Percentiles rank a stretch among this genome's conserved stretches.
Conservation (phyloP, 2,797 vertebrate genomes). For the Capromys pilorides region DNA sequence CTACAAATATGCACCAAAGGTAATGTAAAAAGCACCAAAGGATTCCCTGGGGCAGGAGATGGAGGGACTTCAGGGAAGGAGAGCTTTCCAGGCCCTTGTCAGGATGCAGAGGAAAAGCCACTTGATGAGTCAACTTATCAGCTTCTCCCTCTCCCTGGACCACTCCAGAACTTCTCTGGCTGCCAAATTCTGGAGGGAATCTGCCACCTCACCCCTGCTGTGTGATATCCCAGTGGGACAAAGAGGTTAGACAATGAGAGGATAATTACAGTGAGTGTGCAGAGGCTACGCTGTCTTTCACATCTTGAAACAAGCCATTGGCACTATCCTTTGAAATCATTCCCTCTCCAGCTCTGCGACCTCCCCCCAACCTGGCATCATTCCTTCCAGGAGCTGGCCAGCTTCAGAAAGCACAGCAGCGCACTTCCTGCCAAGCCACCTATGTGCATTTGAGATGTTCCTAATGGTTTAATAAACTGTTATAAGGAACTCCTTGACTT, state of each 20-base stretch:
- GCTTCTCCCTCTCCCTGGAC: conserved; percentile 57
- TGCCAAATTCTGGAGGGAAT: conserved; percentile 67
- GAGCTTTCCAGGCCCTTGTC: conserved; percentile 38
- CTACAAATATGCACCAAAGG: conserved; percentile 82
- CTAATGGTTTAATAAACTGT: conserved; percentile 87
- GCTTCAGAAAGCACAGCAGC: conserved; percentile 77
- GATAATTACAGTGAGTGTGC: background rate
- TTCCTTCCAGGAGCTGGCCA: conserved; percentile 46
- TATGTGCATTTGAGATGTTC: conserved; percentile 81
- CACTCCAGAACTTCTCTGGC: conserved; percentile 68
- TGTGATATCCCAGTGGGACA: conserved; percentile 45
- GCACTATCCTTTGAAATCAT: conserved; percentile 74
- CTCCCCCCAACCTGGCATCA: conserved; percentile 69
- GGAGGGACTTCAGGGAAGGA: background rate
- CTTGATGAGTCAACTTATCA: conserved; percentile 11
- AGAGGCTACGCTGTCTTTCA: conserved; percentile 11
- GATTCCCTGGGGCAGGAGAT: background rate
- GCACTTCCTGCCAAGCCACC: conserved; percentile 80
- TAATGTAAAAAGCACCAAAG: conserved; percentile 65
- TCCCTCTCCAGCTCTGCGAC: conserved; percentile 59
- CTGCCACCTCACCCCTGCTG: background rate
- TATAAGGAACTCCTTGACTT: conserved; percentile 83
- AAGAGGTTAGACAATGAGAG: conserved; percentile 45
- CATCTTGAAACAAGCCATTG: conserved; percentile 80
- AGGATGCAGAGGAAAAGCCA: conserved; percentile 53